Evolutionary conservation across 2,797 vertebrate genomes (phyloP).

Genomic region (Semaprochilodus insignis): DNA sequence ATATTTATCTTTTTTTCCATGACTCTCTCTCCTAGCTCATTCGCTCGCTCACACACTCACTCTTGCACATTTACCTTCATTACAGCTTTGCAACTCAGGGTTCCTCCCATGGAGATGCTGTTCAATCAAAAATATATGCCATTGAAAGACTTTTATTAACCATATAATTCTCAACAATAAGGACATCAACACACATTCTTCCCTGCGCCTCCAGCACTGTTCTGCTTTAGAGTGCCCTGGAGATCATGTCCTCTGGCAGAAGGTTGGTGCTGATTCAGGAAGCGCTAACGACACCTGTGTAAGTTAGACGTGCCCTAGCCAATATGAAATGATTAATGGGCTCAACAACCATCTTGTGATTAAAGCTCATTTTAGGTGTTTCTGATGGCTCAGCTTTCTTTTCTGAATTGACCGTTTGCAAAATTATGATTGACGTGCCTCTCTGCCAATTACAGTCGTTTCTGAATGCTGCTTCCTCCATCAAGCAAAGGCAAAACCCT

Average conservation of each 20-base stretch:
- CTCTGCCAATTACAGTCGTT: too few species aligned
- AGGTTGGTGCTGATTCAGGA: background rate
- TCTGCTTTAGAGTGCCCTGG: background rate
- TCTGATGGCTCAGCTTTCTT: background rate
- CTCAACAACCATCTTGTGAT: background rate
- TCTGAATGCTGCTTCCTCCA: too few species aligned
- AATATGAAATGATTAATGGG: background rate
- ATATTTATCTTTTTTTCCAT: slow-evolving; percentile 32
- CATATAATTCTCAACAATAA: background rate
- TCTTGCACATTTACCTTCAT: background rate
- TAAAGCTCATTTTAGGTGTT: background rate
- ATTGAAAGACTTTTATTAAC: background rate
- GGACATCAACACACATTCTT: background rate
- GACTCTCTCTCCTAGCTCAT: background rate
- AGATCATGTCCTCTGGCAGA: background rate
- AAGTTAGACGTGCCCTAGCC: background rate
- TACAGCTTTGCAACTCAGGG: background rate
- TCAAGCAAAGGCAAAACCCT: too few species aligned
- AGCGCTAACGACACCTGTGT: background rate
- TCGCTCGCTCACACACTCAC: background rate
- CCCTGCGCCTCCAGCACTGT: background rate
- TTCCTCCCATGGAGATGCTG: background rate
- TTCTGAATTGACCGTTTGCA: background rate
- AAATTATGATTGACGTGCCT: too few species aligned
- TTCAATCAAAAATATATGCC: background rate